phyloP scores from a whole-genome alignment of 2,113 vertebrate species.

The Accipiter cooperii region DNA sequence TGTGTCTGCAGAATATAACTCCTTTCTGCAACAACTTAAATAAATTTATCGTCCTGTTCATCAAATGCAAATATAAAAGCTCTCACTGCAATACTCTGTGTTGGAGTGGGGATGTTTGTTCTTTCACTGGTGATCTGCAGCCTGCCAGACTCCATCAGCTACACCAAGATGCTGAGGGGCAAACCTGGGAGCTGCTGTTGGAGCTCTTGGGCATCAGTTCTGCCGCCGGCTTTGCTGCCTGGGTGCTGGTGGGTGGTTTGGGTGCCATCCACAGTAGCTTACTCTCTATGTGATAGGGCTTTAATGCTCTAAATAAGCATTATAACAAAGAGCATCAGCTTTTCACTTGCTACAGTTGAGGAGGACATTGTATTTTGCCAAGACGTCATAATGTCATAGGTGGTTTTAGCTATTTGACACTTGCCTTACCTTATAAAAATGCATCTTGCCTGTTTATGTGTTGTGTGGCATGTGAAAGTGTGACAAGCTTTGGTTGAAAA shows the following conservation, averaged over 20 bases:
- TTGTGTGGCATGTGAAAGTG: background rate
- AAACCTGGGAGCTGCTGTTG: background rate
- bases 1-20: background rate
- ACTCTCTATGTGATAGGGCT: background rate
- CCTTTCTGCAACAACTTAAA: background rate
- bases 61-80: background rate
- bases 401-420: background rate
- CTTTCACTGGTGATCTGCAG: background rate
- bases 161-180: background rate
- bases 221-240: background rate
- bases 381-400: background rate
- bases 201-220: rapidly evolving
- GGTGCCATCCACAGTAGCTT: background rate
- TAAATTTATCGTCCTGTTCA: rapidly evolving
- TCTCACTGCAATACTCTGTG: background rate
- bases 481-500: background rate
- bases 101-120: background rate
- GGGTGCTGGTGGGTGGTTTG: background rate
- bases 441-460: background rate
- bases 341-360: background rate
- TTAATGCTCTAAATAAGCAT: background rate
- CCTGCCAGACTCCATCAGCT: background rate
- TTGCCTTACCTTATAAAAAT: background rate
- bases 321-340: background rate
- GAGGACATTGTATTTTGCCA: background rate